These are phyloP conservation scores for Rhopilema esculentum DNA, from an alignment of 30 jellyfish, hydroid and myxozoan species.

Conservation along the genomic window DNA sequence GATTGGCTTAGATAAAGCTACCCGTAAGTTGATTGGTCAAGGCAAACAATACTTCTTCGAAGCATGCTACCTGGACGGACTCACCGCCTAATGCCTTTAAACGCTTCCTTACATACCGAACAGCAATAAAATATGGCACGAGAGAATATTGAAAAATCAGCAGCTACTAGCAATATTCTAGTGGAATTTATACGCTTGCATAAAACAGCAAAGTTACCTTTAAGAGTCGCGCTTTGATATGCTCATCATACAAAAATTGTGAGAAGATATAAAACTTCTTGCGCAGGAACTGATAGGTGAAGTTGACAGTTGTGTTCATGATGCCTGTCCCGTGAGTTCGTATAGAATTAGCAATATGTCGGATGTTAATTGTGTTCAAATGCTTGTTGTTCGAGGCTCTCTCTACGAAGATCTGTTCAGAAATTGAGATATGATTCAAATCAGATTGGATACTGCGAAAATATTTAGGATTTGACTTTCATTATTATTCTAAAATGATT, in stretches of 20 bases:
- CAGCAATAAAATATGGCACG: no score
- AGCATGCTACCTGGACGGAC: no score
- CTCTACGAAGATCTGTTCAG: slow-evolving; percentile 87
- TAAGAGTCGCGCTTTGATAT: slow-evolving; percentile 92
- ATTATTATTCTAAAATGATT: no score
- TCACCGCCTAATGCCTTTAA: no score
- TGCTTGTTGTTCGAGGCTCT: slow-evolving; percentile 98
- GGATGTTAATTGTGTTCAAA: slow-evolving; percentile 94
- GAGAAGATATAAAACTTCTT: slow-evolving; percentile 97
- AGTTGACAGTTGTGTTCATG: slow-evolving; percentile 98
- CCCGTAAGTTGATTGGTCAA: no score
- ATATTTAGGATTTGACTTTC: not conserved
- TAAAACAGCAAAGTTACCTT: no score
- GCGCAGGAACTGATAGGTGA: slow-evolving; percentile 97
- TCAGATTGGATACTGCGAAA: not conserved
- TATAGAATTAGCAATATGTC: slow-evolving; percentile 98
- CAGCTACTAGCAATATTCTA: no score
- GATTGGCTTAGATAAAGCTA: no score
- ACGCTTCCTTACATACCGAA: no score
- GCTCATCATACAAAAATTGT: slow-evolving; percentile 96
- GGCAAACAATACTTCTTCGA: no score
- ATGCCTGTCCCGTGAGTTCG: slow-evolving; percentile 99
- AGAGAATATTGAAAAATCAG: no score
- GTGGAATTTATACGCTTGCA: no score
- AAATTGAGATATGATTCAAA: not conserved